Evolutionary conservation across 2,888 invertebrate genomes (phyloP), one percentile per base, ranked within the genome.

Genomic region (Tyria jacobaeae): DNA sequence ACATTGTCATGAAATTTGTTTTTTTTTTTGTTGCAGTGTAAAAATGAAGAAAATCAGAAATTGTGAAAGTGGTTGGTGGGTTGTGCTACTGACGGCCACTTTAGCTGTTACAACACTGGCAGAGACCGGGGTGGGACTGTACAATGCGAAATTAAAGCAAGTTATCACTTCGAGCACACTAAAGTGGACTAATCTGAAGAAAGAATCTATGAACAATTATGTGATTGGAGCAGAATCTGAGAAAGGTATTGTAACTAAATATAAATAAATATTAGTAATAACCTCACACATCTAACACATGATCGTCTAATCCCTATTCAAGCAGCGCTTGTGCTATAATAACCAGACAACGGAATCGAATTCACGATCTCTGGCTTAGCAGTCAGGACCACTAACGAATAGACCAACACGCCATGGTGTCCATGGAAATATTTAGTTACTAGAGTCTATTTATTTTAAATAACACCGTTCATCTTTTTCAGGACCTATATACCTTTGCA

Each of bases 121-220:
- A 9, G 91, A 92, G 62, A 82, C 85, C 48, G 85, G 88, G 35
- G 94, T 89, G 27, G 91, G 92, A 10, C 78, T 94, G 14, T 91
- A 86, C 77, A 92, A 91, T 70, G 83, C 91, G 56, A 91, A 81
- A 81, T 85, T 95, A 65, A 95, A 95, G 66, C 97, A 97, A 87
- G 94, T 96, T 60, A 94, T 97, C 58, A 97, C 97, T 5, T 98
- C 97, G 9, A 97, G 96, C 79, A 97, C 97, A 0, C 93, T 97
- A 57, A 95, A 95, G 81, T 98, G 97, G 97, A 94, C 96, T 57
- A 94, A 95, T 68, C 76, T 89, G 55, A 90, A 86, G 69, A 89
- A 86, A 77, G 90, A 92, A 76, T 82, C 82, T 7, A 89, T 89
- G 86, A 81, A 75, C 67, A 95, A 95, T 77, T 96, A 96, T 56